phyloP scores from a whole-genome alignment of 2,797 vertebrate genomes.

The Neosalanx taihuensis region DNA sequence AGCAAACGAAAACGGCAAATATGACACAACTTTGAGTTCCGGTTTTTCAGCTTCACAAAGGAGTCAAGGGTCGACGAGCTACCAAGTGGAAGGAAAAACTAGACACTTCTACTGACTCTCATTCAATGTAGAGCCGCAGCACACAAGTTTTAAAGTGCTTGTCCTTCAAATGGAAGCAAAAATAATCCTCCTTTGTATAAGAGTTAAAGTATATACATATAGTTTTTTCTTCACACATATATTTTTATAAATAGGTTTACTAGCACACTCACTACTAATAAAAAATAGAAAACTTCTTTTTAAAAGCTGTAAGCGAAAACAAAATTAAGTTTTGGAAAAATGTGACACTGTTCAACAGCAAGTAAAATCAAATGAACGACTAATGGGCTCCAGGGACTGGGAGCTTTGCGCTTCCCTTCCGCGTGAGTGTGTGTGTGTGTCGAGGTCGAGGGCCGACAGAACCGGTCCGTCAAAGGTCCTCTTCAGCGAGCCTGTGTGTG shows the following conservation, averaged over 20 bases:
- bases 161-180: slow-evolving; percentile 67
- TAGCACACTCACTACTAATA: slow-evolving; percentile 51
- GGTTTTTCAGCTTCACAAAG: slow-evolving; percentile 49
- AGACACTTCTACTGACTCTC: slow-evolving; percentile 32
- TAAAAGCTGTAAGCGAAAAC: slow-evolving; percentile 60
- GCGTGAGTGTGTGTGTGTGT: slow-evolving; percentile 22
- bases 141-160: slow-evolving; percentile 63
- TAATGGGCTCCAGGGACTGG: slow-evolving; percentile 52
- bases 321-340: slow-evolving; percentile 45
- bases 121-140: slow-evolving; percentile 41
- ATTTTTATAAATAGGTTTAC: slow-evolving; percentile 36
- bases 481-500: slow-evolving; percentile 52
- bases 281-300: slow-evolving; percentile 62
- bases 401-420: slow-evolving; percentile 64
- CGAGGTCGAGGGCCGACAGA: slow-evolving; percentile 79
- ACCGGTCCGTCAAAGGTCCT: slow-evolving; percentile 85
- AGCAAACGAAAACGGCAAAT: slow-evolving; percentile 40
- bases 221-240: slow-evolving; percentile 20
- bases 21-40: slow-evolving; percentile 36
- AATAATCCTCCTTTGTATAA: slow-evolving; percentile 62
- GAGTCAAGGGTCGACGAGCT: slow-evolving; percentile 44
- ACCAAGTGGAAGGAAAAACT: slow-evolving; percentile 20
- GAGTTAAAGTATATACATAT: slow-evolving; percentile 53
- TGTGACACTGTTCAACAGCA: slow-evolving; percentile 87
- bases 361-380: slow-evolving; percentile 25